These are phyloP conservation scores for Actenoides lindsayi DNA, from an alignment of 2,113 vertebrate species.

Conservation along the genomic window DNA sequence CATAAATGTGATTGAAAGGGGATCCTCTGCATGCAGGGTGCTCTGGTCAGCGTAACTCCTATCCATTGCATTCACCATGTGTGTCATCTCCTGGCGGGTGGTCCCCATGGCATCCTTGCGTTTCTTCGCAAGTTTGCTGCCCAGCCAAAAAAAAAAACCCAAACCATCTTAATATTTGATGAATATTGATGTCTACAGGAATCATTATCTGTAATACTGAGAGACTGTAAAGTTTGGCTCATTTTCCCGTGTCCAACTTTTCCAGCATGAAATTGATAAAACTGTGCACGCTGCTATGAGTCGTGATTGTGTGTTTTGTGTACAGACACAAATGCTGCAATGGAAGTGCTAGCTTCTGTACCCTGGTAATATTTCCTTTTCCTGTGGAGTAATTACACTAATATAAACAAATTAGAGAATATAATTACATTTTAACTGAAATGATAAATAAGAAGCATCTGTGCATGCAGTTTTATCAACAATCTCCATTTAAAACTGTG, in stretches of 20 bases:
- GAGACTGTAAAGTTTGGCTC: background rate
- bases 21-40: conserved; percentile 94
- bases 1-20: conserved; percentile 97
- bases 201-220: background rate
- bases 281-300: background rate
- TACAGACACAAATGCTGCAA: background rate
- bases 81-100: conserved; percentile 97
- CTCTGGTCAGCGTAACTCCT: conserved; percentile 97
- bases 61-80: conserved; percentile 99
- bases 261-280: background rate
- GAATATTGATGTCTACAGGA: background rate
- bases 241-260: background rate
- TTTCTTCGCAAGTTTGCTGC: conserved; percentile 98
- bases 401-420: conserved; percentile 56
- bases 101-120: conserved; percentile 96
- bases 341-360: conserved; percentile 31
- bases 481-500: conserved; percentile 31
- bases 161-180: conserved; percentile 15
- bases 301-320: background rate
- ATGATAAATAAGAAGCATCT: conserved; percentile 51
- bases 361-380: background rate
- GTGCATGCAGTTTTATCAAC: conserved; percentile 45
- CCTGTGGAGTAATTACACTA: conserved; percentile 38
- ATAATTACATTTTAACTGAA: conserved; percentile 61
- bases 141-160: conserved; percentile 66